Percentiles rank a stretch among this genome's conserved stretches.
phyloP scores from a whole-genome alignment of 2,888 invertebrate species.

The Pristionchus maxplancki region DNA sequence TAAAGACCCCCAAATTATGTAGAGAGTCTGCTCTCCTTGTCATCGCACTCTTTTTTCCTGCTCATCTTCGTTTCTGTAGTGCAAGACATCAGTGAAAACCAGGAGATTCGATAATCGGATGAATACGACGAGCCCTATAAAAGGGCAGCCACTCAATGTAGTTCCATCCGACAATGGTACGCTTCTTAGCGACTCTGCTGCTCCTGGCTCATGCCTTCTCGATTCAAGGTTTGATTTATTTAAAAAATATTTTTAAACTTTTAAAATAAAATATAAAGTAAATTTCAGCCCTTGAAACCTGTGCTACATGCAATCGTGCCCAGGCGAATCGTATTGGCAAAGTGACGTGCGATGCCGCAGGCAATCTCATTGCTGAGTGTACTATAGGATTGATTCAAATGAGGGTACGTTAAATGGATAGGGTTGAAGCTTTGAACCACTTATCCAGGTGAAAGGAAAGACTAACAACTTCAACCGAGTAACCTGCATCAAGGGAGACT shows the following conservation, averaged over 20 bases:
- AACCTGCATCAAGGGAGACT: not conserved
- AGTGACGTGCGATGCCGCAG: not conserved
- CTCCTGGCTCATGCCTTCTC: not conserved
- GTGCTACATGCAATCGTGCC: not conserved
- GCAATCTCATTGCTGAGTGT: not conserved
- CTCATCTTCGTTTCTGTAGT: not conserved
- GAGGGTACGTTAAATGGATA: not conserved
- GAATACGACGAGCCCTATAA: not conserved
- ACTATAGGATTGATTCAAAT: not conserved
- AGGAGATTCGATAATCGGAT: not conserved
- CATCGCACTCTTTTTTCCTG: not conserved
- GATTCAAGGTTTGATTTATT: not conserved
- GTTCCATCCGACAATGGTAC: not conserved
- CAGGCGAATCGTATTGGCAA: not conserved
- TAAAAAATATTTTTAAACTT: not conserved
- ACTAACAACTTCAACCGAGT: not conserved
- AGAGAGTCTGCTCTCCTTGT: too few species aligned
- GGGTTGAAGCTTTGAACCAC: not conserved
- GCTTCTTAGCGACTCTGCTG: not conserved
- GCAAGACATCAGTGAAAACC: not conserved
- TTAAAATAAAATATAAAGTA: not conserved
- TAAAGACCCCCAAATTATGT: too few species aligned
- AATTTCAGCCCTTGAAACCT: not conserved
- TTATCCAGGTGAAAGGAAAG: not conserved
- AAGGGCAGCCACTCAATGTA: not conserved